These are phyloP conservation scores for Thymelicus acteon DNA, from an alignment of 2,888 invertebrate species.

Conservation along the genomic window DNA sequence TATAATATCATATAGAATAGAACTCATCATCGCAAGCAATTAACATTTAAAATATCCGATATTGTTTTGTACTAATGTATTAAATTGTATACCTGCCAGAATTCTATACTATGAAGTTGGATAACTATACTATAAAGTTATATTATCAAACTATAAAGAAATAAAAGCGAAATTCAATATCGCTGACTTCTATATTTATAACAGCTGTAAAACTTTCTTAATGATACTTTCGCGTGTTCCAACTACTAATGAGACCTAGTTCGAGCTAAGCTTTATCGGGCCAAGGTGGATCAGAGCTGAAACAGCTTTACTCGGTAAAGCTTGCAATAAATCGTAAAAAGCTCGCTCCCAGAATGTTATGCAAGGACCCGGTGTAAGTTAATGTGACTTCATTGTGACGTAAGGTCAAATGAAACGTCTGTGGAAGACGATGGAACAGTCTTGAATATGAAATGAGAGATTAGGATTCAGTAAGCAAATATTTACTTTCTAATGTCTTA, in stretches of 20 bases:
- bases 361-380: constrained; percentile 11
- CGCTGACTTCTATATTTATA: constrained; percentile 13
- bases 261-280: constrained; percentile 24
- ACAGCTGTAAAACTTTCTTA: constrained; percentile 13
- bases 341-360: constrained; percentile 15
- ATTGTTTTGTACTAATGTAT: too few species aligned
- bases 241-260: constrained; percentile 27
- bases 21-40: too few species aligned
- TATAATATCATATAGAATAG: too few species aligned
- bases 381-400: constrained; percentile 17
- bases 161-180: constrained; percentile 1
- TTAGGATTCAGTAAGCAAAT: neutral
- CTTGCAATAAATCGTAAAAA: constrained; percentile 22
- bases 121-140: too few species aligned
- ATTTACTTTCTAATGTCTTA: neutral
- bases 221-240: constrained; percentile 18
- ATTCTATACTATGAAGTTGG: too few species aligned
- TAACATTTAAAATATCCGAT: too few species aligned
- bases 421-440: neutral
- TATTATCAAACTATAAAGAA: too few species aligned
- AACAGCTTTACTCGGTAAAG: constrained; percentile 8
- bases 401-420: constrained; percentile 13
- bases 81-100: too few species aligned
- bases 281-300: constrained; percentile 22
- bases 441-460: constrained; percentile 1